Evolutionary conservation across 2,113 vertebrate species (phyloP).

Genomic region (Rafetus swinhoei): DNA sequence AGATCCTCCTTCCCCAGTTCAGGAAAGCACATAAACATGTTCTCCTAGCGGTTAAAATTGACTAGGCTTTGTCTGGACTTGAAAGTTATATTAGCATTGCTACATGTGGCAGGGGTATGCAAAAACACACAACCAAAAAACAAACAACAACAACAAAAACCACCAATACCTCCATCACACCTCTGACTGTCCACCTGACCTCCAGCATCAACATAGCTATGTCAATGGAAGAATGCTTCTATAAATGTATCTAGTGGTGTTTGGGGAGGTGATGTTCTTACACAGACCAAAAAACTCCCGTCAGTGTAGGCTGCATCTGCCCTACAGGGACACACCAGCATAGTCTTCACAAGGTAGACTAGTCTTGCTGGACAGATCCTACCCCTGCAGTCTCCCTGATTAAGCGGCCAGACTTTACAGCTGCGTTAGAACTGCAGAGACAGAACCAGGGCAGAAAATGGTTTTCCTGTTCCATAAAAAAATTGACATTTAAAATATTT

Average conservation of each 20-base stretch:
- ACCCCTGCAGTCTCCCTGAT: background rate
- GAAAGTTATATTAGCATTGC: background rate
- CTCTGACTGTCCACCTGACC: background rate
- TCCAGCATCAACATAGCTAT: background rate
- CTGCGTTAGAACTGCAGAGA: background rate
- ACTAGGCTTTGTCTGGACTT: background rate
- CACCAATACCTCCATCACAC: background rate
- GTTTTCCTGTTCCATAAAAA: background rate
- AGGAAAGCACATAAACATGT: background rate
- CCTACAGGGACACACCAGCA: background rate
- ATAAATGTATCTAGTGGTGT: background rate
- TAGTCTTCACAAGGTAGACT: background rate
- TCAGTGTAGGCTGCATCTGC: background rate
- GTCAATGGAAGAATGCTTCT: background rate
- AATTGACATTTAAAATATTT: background rate
- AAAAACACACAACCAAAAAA: background rate
- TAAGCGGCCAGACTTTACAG: background rate
- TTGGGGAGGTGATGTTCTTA: background rate
- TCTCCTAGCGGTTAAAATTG: background rate
- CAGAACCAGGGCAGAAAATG: background rate
- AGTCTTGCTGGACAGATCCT: background rate
- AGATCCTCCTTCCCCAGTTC: background rate
- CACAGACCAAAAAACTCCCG: background rate
- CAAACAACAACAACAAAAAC: no score
- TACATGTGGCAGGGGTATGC: background rate